These are phyloP conservation scores for Drosophila kokeensis DNA, from an alignment of 2,888 invertebrate genomes.

Conservation along the genomic window DNA sequence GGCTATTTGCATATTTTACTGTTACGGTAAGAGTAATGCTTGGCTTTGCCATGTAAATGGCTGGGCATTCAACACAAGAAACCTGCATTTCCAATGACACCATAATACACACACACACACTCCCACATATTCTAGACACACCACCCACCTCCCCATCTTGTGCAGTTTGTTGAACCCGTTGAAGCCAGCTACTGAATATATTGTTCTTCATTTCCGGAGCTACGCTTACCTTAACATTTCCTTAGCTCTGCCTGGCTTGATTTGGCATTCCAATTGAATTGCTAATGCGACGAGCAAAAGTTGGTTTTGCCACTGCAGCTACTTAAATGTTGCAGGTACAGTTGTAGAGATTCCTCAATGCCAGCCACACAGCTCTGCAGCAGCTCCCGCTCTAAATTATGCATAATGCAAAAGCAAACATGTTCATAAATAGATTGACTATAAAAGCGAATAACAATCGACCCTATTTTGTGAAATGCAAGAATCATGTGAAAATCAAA, in stretches of 20 bases:
- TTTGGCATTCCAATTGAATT: slow-evolving; percentile 59
- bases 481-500: background rate
- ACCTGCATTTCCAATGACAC: slow-evolving; percentile 55
- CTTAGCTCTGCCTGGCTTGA: slow-evolving; percentile 7
- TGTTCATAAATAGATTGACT: background rate
- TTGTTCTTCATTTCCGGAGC: slow-evolving; percentile 53
- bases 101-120: slow-evolving; percentile 13
- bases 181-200: slow-evolving; percentile 21
- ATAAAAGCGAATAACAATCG: background rate
- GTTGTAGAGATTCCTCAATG: slow-evolving; percentile 1
- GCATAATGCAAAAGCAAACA: background rate
- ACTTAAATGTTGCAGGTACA: slow-evolving; percentile 41
- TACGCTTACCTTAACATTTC: background rate
- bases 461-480: background rate
- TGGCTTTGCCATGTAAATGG: slow-evolving; percentile 61
- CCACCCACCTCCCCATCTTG: background rate
- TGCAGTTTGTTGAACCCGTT: slow-evolving; percentile 49
- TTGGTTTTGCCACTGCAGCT: slow-evolving; percentile 36
- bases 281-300: slow-evolving; percentile 37
- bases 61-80: slow-evolving; percentile 52
- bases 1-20: slow-evolving; percentile 66
- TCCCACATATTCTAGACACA: slow-evolving; percentile 5
- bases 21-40: slow-evolving; percentile 40
- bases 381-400: background rate
- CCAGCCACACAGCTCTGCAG: background rate